Evolutionary conservation across 1,140 invertebrate genomes (phyloP), one percentile per base, ranked within the genome.

Genomic region (Thereuonema tuberculata): DNA sequence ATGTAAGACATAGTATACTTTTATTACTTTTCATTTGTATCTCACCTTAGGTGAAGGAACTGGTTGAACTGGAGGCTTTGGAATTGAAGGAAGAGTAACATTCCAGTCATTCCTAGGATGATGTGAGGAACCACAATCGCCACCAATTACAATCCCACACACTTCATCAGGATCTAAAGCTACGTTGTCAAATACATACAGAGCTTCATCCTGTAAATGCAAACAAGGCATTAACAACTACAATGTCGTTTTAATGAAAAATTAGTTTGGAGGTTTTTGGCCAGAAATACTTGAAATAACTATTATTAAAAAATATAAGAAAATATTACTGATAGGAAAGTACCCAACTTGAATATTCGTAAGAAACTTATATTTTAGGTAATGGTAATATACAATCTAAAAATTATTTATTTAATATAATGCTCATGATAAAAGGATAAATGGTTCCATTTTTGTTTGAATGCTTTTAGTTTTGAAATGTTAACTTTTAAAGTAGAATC

Each of bases 51-150:
- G 87, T 26, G 62, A 59, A 21, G 82, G 74, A 58, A 80, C 76
- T 47, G 76, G 72, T 0, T 81, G 67, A 0, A 65, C 56, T 23
- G 79, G 72, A 15, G 88, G 90, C 69, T 94, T 93, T 0, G 85
- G 84, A 26, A 92, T 85, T 0, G 88, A 88, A 2, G 90, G 88
- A 67, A 93, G 89, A 2, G 84, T 80, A 0, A 93, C 85, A 67
- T 86, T 83, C 91, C 90, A 94, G 61, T 93, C 87, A 66, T 92
- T 88, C 26, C 85, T 83, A 0, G 89, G 88, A 72, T 90, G 89
- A 61, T 63, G 66, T 21, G 61, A 61, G 17, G 61, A 84, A 1
- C 86, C 89, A 68, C 91, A 94, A 27, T 86, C 87, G 67, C 92
- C 87, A 0, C 89, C 89, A 47, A 94, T 89, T 0, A 93, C 83